These are phyloP conservation scores for Tenrec ecaudatus DNA, from an alignment of 2,113 vertebrate species.

Conservation along the genomic window DNA sequence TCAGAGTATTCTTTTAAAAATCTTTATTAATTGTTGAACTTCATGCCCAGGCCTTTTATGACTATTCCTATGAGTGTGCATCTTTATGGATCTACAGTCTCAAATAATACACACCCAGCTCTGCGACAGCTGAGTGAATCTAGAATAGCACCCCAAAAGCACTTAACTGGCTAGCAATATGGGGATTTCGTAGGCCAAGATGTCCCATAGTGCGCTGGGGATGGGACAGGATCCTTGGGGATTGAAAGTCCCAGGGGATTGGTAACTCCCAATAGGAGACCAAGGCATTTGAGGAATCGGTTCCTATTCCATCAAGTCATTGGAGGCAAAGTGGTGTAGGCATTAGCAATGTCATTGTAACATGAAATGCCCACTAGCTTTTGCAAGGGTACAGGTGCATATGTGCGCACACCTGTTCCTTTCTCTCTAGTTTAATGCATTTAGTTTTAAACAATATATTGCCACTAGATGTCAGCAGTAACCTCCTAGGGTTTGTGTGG, in stretches of 20 bases:
- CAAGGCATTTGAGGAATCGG: background rate
- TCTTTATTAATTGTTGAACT: background rate
- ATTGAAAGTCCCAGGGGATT: background rate
- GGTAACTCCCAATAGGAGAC: background rate
- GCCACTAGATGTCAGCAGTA: conserved; percentile 88
- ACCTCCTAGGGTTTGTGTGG: conserved; percentile 78
- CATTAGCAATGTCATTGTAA: background rate
- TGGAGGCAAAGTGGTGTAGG: background rate
- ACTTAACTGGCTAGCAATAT: background rate
- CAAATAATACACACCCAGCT: background rate
- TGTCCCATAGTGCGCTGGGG: background rate
- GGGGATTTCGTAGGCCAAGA: background rate
- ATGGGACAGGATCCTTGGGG: background rate
- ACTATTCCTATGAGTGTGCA: background rate
- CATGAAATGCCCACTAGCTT: background rate
- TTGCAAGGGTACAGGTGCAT: background rate
- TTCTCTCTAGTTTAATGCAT: background rate
- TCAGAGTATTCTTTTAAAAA: background rate
- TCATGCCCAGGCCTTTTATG: background rate
- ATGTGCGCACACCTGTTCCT: background rate
- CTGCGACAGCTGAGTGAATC: background rate
- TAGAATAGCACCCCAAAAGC: background rate
- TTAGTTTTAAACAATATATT: conserved; percentile 56
- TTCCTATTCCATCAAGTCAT: background rate
- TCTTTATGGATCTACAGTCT: background rate